These are phyloP conservation scores for Chrysolina americana DNA, from an alignment of 2,888 invertebrate species.

Conservation along the genomic window DNA sequence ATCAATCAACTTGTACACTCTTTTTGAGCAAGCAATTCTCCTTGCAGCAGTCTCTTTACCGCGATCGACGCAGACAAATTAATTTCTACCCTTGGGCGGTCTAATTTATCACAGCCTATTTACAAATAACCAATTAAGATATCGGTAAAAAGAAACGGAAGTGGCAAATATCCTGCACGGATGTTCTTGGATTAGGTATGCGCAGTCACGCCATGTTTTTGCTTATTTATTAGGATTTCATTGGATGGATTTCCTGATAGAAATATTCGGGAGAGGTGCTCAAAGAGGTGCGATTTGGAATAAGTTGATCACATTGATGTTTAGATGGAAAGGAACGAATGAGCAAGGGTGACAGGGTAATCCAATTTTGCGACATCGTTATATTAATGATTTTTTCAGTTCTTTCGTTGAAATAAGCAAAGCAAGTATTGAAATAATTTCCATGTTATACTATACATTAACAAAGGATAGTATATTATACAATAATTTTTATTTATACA, in stretches of 20 bases:
- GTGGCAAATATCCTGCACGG: conserved; percentile 46
- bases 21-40: neutral
- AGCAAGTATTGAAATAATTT: no score
- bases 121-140: conserved; percentile 57
- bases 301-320: neutral
- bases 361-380: no score
- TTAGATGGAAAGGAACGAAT: no score
- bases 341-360: no score
- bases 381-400: no score
- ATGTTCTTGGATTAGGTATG: conserved; percentile 47
- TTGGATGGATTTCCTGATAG: neutral
- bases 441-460: no score
- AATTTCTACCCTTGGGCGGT: conserved; percentile 52
- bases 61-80: conserved; percentile 50
- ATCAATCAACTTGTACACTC: neutral
- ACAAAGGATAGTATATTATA: no score
- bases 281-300: neutral
- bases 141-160: conserved; percentile 49
- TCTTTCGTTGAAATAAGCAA: no score
- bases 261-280: neutral
- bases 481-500: no score
- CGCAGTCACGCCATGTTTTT: conserved; percentile 48
- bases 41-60: neutral
- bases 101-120: conserved; percentile 57
- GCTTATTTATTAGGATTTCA: conserved; percentile 39